Evolutionary conservation across 2,797 vertebrate species (phyloP).

Genomic region (Tragelaphus oryx): DNA sequence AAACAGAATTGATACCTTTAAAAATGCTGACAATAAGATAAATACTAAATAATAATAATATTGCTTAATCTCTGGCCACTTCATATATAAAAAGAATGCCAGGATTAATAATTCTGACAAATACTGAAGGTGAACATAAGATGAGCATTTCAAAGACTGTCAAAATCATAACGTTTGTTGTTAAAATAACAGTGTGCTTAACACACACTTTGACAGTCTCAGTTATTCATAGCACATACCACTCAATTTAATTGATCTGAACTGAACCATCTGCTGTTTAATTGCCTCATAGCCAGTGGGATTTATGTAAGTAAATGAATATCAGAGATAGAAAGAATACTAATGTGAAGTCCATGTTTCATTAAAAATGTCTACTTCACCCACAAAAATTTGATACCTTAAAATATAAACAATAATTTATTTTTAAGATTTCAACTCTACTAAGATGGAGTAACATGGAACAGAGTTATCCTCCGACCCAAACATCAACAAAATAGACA

Average conservation of each 20-base stretch:
- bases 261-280: slow-evolving; percentile 79
- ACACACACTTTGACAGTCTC: slow-evolving; percentile 53
- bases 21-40: not conserved
- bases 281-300: slow-evolving; percentile 79
- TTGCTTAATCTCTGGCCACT: not conserved
- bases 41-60: not conserved
- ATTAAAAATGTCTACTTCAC: slow-evolving; percentile 55
- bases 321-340: slow-evolving; percentile 70
- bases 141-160: not conserved
- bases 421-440: not conserved
- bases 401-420: slow-evolving; percentile 2
- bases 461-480: not conserved
- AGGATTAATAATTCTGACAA: not conserved
- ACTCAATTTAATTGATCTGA: slow-evolving; percentile 79
- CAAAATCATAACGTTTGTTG: slow-evolving; percentile 21
- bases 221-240: slow-evolving; percentile 72
- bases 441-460: not conserved
- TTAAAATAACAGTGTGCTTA: not conserved
- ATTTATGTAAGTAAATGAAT: slow-evolving; percentile 79
- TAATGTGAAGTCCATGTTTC: slow-evolving; percentile 74
- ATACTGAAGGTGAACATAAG: not conserved
- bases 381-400: slow-evolving; percentile 42
- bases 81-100: not conserved
- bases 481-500: not conserved
- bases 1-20: not conserved